Evolutionary conservation across 2,113 vertebrate species (phyloP).

Genomic region (Xenopus laevis): DNA sequence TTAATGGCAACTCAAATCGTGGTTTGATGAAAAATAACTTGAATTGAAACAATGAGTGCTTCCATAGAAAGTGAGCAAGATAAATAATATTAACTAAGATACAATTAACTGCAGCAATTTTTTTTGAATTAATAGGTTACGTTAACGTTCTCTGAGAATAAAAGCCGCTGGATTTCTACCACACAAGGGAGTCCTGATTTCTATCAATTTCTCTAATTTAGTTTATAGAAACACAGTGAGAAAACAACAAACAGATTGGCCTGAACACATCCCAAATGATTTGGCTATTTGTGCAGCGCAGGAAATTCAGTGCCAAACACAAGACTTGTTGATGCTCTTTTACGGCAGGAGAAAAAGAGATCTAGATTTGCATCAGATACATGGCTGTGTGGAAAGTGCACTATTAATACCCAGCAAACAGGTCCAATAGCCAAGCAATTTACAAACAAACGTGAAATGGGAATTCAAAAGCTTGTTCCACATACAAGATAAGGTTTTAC

Average conservation of each 20-base stretch:
- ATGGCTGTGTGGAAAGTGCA: neutral
- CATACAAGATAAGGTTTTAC: no score
- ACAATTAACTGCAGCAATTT: no score
- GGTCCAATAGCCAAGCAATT: no score
- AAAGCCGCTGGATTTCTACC: constrained; percentile 22
- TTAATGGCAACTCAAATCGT: no score
- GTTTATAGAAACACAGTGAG: constrained; percentile 37
- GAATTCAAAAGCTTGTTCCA: no score
- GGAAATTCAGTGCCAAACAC: constrained; percentile 27
- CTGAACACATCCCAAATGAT: constrained; percentile 40
- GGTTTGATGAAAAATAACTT: no score
- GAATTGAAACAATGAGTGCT: no score
- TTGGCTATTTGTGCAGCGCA: constrained; percentile 30
- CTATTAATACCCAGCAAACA: neutral
- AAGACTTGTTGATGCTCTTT: constrained; percentile 35
- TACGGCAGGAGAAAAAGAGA: constrained; percentile 8
- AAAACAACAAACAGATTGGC: constrained; percentile 42
- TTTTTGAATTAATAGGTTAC: no score
- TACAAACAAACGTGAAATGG: no score
- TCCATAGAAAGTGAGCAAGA: no score
- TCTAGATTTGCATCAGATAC: neutral
- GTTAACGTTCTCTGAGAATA: neutral
- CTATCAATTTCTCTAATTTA: constrained; percentile 40
- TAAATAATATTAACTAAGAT: no score
- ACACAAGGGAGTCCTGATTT: constrained; percentile 37